Evolutionary conservation across 2,797 vertebrate species (phyloP).

Genomic region (Tiaroga cobitis): DNA sequence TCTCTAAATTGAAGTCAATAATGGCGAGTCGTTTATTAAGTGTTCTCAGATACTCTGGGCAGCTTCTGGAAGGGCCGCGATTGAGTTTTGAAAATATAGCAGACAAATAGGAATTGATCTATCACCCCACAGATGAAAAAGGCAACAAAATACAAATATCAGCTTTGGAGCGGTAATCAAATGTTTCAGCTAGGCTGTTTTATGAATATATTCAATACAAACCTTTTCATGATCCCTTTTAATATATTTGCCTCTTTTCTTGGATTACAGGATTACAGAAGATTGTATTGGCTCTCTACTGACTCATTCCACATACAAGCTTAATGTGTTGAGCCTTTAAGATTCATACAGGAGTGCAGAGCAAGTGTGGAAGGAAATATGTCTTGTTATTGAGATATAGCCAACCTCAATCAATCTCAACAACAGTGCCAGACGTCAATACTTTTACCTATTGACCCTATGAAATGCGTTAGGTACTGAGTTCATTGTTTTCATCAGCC

Average conservation of each 20-base stretch:
- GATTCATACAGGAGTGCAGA: constrained; percentile 2
- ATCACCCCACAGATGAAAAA: constrained; percentile 46
- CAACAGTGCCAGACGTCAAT: neutral
- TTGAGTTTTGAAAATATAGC: constrained; percentile 62
- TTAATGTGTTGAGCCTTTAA: constrained; percentile 21
- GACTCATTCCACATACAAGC: constrained; percentile 23
- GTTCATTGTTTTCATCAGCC: neutral
- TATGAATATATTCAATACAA: constrained; percentile 47
- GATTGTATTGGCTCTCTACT: constrained; percentile 21
- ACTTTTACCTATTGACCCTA: neutral
- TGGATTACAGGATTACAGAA: constrained; percentile 43
- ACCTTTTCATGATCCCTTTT: constrained; percentile 46
- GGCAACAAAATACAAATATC: constrained; percentile 62
- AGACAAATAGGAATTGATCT: constrained; percentile 61
- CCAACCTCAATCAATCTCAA: neutral
- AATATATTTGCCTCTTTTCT: constrained; percentile 53
- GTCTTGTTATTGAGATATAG: neutral
- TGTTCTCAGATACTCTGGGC: constrained; percentile 68
- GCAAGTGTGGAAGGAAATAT: neutral
- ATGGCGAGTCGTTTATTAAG: constrained; percentile 76
- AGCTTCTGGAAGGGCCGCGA: constrained; percentile 60
- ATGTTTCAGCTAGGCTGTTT: constrained; percentile 52
- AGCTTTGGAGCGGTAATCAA: constrained; percentile 49
- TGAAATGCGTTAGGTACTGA: neutral
- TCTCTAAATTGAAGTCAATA: constrained; percentile 82